Evolutionary conservation across 2,888 invertebrate genomes (phyloP).

Genomic region (Dilophus febrilis): DNA sequence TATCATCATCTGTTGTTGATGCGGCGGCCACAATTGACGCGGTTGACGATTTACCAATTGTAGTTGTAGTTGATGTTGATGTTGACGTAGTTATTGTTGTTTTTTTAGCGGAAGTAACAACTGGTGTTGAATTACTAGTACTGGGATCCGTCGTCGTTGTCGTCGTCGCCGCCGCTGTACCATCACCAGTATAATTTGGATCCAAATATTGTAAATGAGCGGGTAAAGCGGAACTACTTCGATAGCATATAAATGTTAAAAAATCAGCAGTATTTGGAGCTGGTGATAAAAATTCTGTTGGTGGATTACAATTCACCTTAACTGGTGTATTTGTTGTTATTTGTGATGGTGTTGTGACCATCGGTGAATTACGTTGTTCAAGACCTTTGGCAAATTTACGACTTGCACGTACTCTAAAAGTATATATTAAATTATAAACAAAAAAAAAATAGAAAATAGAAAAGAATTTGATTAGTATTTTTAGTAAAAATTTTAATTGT

Average conservation of each 20-base stretch:
- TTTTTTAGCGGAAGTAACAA: too few species aligned
- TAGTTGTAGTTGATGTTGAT: conserved; percentile 2
- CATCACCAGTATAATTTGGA: conserved; percentile 10
- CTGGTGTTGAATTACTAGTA: neutral
- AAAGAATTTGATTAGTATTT: too few species aligned
- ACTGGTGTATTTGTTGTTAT: too few species aligned
- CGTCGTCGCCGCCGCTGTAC: neutral
- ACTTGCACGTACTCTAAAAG: too few species aligned
- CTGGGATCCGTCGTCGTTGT: neutral
- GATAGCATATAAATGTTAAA: conserved; percentile 65
- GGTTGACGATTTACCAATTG: conserved; percentile 13
- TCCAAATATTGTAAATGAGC: conserved; percentile 55
- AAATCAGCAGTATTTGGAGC: conserved; percentile 75
- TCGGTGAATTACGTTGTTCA: too few species aligned
- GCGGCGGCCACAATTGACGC: too few species aligned
- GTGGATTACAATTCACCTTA: conserved; percentile 41
- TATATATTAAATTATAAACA: too few species aligned
- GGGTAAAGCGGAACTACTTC: conserved; percentile 57
- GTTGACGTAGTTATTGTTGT: neutral
- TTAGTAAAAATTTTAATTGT: too few species aligned
- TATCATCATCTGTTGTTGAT: too few species aligned
- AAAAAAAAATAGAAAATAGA: too few species aligned
- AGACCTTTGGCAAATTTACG: too few species aligned
- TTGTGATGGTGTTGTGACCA: too few species aligned
- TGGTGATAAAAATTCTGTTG: conserved; percentile 44